Percentiles rank a stretch among this genome's conserved stretches.
These are phyloP conservation scores for Noctua janthe DNA, from an alignment of 2,888 invertebrate species.

Conservation along the genomic window DNA sequence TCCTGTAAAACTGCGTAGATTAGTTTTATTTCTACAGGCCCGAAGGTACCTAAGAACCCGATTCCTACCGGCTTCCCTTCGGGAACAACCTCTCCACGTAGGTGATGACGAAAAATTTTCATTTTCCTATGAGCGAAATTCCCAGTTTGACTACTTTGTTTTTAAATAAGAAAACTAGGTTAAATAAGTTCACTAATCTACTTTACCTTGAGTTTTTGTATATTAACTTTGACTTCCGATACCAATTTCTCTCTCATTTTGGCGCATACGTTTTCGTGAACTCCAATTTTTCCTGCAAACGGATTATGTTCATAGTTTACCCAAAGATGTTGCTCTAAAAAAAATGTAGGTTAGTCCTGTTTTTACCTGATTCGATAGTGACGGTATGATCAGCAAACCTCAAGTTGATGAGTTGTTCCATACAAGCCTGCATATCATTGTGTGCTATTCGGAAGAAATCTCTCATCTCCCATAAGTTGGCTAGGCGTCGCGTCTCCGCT, in stretches of 20 bases:
- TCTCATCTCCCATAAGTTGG: conserved; percentile 94
- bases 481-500: conserved; percentile 93
- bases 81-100: not conserved
- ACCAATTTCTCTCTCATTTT: conserved; percentile 95
- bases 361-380: conserved; percentile 88
- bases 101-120: not conserved
- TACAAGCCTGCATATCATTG: conserved; percentile 91
- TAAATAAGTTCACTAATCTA: conserved; percentile 8
- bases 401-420: conserved; percentile 90
- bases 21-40: not conserved
- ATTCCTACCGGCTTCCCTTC: not conserved
- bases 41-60: not conserved
- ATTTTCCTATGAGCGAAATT: not conserved
- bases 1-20: conserved; percentile 89
- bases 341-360: not conserved
- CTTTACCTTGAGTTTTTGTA: conserved; percentile 93
- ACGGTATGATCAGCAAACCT: conserved; percentile 91
- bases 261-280: conserved; percentile 95
- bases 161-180: not conserved
- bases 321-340: not conserved
- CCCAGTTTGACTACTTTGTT: not conserved
- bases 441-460: conserved; percentile 93
- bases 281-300: conserved; percentile 91
- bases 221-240: conserved; percentile 94
- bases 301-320: not conserved